Base-by-base conservation (phyloP, 2,113 vertebrate genomes). In the Chlamydotis undulata region DNA sequence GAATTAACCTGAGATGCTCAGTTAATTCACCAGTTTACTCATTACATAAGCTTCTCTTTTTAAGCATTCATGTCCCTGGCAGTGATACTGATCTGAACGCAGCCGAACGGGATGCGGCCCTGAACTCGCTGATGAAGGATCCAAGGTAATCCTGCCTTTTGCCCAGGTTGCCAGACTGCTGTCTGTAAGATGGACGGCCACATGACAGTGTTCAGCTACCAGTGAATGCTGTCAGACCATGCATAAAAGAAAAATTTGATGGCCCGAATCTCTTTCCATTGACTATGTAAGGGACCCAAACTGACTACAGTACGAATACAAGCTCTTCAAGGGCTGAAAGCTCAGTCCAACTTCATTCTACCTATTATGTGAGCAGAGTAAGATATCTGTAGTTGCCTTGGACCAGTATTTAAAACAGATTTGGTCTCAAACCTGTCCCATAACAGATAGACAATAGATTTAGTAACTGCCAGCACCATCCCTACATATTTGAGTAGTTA, bases 21-120 rank as follows among this genome's bases (percentile, higher is more conserved):
- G 35, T 64, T 60, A 59, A 60, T 79, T 59, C 45, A 65, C 21
- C 15, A 43, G 43, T 45, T 85, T 59, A 41, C n/a, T 74, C 43
- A 59, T 0, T 1, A 57, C 43, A 49, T 10, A 15, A 64, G 50
- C 14, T 57, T 71, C 50, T 33, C 10, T 28, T 61, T 75, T 64
- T 19, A 59, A 73, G 50, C 33, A 28, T 35, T 75, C 29, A 8
- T 25, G 21, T 56, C 35, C 56, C 35, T 57, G 25, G 60, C 26
- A 69, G 55, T 21, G 69, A 75, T 64, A 56, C 24, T 0, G 6
- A 47, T 31, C 37, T 53, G 49, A 81, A 41, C 4, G 14, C 10
- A 57, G 57, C 52, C 1, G 0, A 90, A 24, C 8, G 26, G 37
- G 70, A 31, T 24, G 25, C 0, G 0, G 52, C 22, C 52, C 50